Evolutionary conservation across 2,113 vertebrate genomes (phyloP).

Genomic region (Cisticola juncidis): DNA sequence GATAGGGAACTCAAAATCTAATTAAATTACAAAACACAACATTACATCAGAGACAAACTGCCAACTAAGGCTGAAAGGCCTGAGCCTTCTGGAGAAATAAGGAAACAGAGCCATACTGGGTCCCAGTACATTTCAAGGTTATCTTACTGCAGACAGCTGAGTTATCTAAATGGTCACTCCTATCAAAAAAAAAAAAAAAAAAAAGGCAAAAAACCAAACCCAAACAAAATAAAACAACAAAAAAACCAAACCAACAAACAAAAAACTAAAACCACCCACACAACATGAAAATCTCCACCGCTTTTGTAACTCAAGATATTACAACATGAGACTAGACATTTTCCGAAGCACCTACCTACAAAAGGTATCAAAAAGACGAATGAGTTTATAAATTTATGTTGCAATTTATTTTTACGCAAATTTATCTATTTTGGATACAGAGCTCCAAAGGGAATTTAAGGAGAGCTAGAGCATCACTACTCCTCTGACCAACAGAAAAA

Average conservation of each 20-base stretch:
- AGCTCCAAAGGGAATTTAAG: background rate
- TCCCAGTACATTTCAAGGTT: background rate
- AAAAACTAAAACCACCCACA: background rate
- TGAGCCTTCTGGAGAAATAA: background rate
- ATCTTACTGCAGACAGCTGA: background rate
- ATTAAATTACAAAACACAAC: background rate
- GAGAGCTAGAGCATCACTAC: background rate
- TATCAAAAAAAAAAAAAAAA: background rate
- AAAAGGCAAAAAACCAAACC: background rate
- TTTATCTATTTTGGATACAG: background rate
- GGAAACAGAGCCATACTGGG: background rate
- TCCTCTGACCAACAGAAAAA: background rate
- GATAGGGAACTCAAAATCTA: background rate
- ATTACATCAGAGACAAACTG: background rate
- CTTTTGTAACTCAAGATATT: background rate
- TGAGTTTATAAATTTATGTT: background rate
- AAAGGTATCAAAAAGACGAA: background rate
- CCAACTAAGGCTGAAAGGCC: background rate
- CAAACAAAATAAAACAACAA: background rate
- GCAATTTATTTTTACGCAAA: background rate
- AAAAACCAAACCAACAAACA: background rate
- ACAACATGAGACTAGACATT: background rate
- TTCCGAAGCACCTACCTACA: background rate
- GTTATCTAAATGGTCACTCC: background rate
- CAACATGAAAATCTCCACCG: background rate